phyloP scores from a whole-genome alignment of 2,113 vertebrate genomes.

The Motacilla tschutschensis region DNA sequence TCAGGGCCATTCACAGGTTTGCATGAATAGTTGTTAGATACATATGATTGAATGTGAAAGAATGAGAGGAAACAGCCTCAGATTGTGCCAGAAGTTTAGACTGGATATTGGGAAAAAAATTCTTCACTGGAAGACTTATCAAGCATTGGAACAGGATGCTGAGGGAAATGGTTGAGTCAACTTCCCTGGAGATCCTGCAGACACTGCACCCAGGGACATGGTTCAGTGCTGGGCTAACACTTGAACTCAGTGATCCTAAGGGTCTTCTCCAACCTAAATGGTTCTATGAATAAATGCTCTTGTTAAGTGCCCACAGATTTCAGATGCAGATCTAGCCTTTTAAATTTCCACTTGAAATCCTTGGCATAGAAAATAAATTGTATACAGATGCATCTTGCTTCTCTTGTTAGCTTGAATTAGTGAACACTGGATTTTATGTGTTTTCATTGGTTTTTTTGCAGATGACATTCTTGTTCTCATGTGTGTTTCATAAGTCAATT shows the following conservation, averaged over 20 bases:
- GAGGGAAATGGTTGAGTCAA: background rate
- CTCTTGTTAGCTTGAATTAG: background rate
- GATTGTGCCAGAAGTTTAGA: background rate
- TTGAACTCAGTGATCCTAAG: background rate
- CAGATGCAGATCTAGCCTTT: background rate
- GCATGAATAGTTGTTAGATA: background rate
- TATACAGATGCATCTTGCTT: background rate
- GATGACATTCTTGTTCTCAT: rapidly evolving
- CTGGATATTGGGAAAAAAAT: background rate
- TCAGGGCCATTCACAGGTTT: background rate
- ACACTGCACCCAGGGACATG: rapidly evolving
- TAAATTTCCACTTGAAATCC: background rate
- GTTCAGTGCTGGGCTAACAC: background rate
- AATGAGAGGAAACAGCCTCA: background rate
- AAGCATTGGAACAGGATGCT: background rate
- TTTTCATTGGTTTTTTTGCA: background rate
- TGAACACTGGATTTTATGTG: background rate
- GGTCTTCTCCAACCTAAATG: background rate
- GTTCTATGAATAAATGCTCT: background rate
- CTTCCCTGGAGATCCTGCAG: background rate
- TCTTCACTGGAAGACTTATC: background rate
- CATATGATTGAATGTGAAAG: rapidly evolving
- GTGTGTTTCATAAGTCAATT: background rate
- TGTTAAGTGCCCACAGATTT: background rate
- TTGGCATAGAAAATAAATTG: background rate